Conservation (phyloP, 30 jellyfish, hydroid and myxozoan genomes). For the Chrysaora quinquecirrha region DNA sequence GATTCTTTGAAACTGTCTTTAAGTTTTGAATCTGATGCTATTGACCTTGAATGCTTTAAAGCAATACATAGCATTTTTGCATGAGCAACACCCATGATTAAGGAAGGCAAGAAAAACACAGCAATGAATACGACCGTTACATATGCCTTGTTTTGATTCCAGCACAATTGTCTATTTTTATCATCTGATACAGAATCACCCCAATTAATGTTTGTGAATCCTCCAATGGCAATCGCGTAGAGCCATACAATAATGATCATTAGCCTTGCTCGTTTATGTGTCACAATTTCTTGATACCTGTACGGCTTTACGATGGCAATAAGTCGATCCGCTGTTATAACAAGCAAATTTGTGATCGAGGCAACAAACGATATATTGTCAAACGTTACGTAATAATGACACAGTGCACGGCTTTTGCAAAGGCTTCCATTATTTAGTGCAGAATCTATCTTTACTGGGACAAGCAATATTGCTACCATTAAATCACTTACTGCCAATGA, state of each 20-base stretch:
- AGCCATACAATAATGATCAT: constrained; percentile 79
- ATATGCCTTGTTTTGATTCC: constrained; percentile 41
- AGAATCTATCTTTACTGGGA: constrained; percentile 69
- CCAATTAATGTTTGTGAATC: constrained; percentile 69
- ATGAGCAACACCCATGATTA: constrained; percentile 86
- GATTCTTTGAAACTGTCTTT: constrained; percentile 21
- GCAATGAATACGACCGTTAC: constrained; percentile 48
- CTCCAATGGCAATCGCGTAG: constrained; percentile 79
- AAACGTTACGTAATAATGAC: constrained; percentile 76
- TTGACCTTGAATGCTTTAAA: constrained; percentile 74
- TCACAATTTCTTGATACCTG: constrained; percentile 53
- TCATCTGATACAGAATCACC: constrained; percentile 7
- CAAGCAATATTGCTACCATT: constrained; percentile 70
- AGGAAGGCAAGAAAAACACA: constrained; percentile 80
- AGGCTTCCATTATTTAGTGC: constrained; percentile 60
- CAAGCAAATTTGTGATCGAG: constrained; percentile 90
- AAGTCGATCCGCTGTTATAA: constrained; percentile 86
- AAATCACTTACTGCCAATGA: constrained; percentile 94
- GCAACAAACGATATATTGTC: constrained; percentile 82
- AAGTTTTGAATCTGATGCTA: constrained; percentile 42
- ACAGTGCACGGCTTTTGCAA: constrained; percentile 57
- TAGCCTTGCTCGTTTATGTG: constrained; percentile 55
- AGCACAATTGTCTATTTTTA: constrained; percentile 16
- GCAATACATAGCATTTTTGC: constrained; percentile 77
- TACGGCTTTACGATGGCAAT: constrained; percentile 85